These are phyloP conservation scores for Homalodisca vitripennis DNA, from an alignment of 1,140 invertebrate genomes.

Conservation along the genomic window DNA sequence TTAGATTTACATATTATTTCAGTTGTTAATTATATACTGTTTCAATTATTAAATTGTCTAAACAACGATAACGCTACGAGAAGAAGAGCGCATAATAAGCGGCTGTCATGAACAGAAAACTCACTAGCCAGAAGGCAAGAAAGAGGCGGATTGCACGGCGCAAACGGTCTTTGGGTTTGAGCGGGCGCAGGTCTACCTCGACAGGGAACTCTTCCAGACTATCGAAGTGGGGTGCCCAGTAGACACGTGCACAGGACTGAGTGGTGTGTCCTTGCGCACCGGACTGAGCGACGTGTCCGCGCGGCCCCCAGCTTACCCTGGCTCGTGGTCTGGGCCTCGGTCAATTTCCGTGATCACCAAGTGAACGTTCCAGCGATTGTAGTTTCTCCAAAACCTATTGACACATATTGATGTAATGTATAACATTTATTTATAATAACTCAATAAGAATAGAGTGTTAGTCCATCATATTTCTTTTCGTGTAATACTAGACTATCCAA, in stretches of 20 bases:
- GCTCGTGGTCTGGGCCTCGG: slow-evolving; percentile 8
- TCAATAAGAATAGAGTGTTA: too few species aligned
- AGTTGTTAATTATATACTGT: too few species aligned
- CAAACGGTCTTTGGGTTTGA: slow-evolving; percentile 16
- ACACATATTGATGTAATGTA: background rate
- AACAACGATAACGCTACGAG: background rate
- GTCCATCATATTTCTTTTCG: too few species aligned
- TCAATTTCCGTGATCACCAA: background rate
- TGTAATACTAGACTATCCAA: too few species aligned
- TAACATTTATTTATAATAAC: too few species aligned
- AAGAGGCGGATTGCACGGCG: slow-evolving; percentile 7
- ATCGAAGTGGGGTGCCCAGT: slow-evolving; percentile 5
- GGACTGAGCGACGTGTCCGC: too few species aligned
- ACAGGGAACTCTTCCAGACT: slow-evolving; percentile 12
- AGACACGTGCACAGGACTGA: slow-evolving; percentile 8
- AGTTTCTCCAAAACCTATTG: slow-evolving; percentile 9
- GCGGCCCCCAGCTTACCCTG: background rate
- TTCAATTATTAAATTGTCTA: too few species aligned
- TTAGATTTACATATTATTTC: too few species aligned
- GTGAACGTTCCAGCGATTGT: background rate
- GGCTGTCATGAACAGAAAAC: slow-evolving; percentile 16
- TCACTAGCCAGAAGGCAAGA: slow-evolving; percentile 14
- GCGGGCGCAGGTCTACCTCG: background rate
- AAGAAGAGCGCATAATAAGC: slow-evolving; percentile 21
- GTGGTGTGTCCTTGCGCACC: background rate